Evolutionary conservation across 2,797 vertebrate species (phyloP).

Genomic region (Gambusia yucatana): DNA sequence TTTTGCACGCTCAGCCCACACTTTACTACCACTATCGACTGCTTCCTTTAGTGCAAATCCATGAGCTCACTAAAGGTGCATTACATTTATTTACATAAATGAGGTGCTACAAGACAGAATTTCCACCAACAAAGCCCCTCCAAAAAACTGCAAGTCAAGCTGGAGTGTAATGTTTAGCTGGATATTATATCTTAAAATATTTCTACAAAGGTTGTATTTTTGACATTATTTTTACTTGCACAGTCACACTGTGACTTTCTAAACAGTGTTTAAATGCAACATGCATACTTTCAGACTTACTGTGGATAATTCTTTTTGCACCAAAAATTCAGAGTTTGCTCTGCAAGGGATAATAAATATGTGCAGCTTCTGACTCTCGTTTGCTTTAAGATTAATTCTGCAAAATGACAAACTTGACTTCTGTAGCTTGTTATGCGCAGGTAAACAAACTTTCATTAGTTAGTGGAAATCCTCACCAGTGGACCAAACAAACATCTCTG

Average conservation of each 20-base stretch:
- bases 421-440: not conserved
- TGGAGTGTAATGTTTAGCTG: not conserved
- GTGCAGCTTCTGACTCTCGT: not conserved
- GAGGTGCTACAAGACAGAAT: not conserved
- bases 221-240: not conserved
- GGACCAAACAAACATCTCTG: too few relatives aligned
- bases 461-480: too few relatives aligned
- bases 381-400: not conserved
- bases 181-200: too few relatives aligned
- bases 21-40: not conserved
- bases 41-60: not conserved
- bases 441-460: not conserved
- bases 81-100: not conserved
- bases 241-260: not conserved
- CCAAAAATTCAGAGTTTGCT: not conserved
- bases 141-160: not conserved
- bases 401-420: not conserved
- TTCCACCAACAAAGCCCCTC: not conserved
- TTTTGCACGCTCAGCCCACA: constrained; percentile 11
- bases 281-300: not conserved
- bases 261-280: not conserved
- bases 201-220: not conserved
- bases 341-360: not conserved
- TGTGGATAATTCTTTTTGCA: not conserved
- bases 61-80: not conserved